These are phyloP conservation scores for Encarsia formosa DNA, from an alignment of 2,888 invertebrate species.

Conservation along the genomic window DNA sequence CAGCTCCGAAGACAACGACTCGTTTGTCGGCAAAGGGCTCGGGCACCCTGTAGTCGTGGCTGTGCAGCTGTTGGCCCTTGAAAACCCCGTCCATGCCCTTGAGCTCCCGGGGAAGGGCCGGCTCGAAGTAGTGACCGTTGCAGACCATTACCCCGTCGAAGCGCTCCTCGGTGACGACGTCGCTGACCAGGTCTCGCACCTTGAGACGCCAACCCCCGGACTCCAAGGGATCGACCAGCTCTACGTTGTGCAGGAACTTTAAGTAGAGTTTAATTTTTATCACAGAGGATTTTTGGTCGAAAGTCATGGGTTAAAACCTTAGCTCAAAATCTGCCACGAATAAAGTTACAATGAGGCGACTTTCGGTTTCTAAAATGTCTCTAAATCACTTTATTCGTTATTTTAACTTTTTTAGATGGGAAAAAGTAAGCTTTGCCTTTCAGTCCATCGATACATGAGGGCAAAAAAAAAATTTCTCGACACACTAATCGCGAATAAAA, in stretches of 20 bases:
- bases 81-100: conserved; percentile 49
- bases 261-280: not conserved
- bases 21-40: conserved; percentile 41
- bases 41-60: conserved; percentile 49
- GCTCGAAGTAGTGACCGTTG: conserved; percentile 56
- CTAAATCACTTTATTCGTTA: too few species aligned
- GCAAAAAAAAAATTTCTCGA: too few species aligned
- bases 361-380: too few species aligned
- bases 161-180: conserved; percentile 34
- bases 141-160: conserved; percentile 51
- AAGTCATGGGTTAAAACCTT: too few species aligned
- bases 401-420: too few species aligned
- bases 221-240: conserved; percentile 36
- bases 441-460: too few species aligned
- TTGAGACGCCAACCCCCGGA: conserved; percentile 39
- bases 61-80: conserved; percentile 45
- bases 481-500: too few species aligned
- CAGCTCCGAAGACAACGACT: conserved; percentile 48
- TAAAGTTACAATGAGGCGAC: too few species aligned
- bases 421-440: too few species aligned
- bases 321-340: too few species aligned
- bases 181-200: conserved; percentile 40
- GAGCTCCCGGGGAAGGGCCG: conserved; percentile 51
- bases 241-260: conserved; percentile 45
- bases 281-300: too few species aligned